Base-by-base conservation (phyloP, 2,888 invertebrate species). In the Ecdyonurus torrentis region DNA sequence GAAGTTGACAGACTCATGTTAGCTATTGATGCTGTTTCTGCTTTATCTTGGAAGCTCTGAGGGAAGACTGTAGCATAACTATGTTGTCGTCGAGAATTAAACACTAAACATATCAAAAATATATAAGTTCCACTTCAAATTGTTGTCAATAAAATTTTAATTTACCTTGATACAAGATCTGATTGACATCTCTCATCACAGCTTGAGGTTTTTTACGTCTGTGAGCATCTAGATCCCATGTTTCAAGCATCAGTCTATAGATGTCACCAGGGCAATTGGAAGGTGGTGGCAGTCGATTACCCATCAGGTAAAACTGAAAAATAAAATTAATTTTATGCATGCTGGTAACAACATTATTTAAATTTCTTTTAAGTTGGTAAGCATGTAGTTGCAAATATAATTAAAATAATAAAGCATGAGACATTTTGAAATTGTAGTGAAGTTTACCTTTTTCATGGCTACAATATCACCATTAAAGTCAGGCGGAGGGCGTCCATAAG, bases 161-260 rank as follows among this genome's bases (percentile, higher is more conserved):
- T 22, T 52, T 71, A 84, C 85, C 82, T 76, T 86, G 83, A 71
- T 88, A 86, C 66, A 88, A 76, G 71, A 89, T 83, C 73, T 88
- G 87, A 75, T 87, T 87, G 68, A 90, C 83, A 75, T 90, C 89
- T 72, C 90, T 81, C 83, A 91, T 88, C 70, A 92, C 86, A 66
- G 85, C 86, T 75, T 92, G 91, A 62, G 89, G 91, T 69, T 87
- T 84, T 72, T 88, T 86, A 23, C 87, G 76, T 59, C 79, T 76
- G 64, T 83, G 83, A 5, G 85, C 85, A 72, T 87, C 84, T 62
- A 79, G 74, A 69, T 83, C 82, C 93, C 93, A 94, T 71, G 92
- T 92, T 70, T 87, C 87, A 64, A 79, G 76, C 82, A 92, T 86
- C 58, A 91, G 77, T 66, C 80, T 78, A 74, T 87, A 90, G 67